A percentile compares a stretch with the other conserved stretches of the same genome.
phyloP scores from a whole-genome alignment of 2,113 vertebrate genomes.

The Desmodus rotundus region DNA sequence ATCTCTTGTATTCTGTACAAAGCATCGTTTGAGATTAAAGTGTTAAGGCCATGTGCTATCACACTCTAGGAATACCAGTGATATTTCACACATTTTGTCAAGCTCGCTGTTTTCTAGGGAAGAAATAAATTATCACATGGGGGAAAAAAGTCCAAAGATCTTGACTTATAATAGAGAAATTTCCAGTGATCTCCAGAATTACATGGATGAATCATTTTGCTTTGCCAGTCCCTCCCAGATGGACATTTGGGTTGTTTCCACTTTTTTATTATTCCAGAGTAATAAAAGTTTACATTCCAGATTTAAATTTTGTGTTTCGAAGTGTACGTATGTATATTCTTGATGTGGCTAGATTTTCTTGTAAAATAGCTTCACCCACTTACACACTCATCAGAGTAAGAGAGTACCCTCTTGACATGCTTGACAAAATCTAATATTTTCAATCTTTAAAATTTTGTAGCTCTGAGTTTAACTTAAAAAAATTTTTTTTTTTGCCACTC shows the following conservation, averaged over 20 bases:
- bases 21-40: neutral
- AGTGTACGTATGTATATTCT: neutral
- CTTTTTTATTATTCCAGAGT: neutral
- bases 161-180: neutral
- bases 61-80: neutral
- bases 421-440: neutral
- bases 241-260: neutral
- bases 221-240: neutral
- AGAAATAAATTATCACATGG: neutral
- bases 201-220: neutral
- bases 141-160: neutral
- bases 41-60: neutral
- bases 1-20: neutral
- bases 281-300: neutral
- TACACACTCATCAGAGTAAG: neutral
- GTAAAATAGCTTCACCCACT: neutral
- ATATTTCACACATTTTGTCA: neutral
- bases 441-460: neutral
- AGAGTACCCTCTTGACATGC: neutral
- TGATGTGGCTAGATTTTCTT: neutral
- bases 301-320: neutral
- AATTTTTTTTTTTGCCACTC: neutral
- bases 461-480: neutral
- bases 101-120: neutral
- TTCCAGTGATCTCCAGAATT: neutral